Percentiles rank a stretch among this genome's conserved stretches.
Evolutionary conservation across 1,140 invertebrate species (phyloP).

Genomic region (Phymorhynchus buccinoides): DNA sequence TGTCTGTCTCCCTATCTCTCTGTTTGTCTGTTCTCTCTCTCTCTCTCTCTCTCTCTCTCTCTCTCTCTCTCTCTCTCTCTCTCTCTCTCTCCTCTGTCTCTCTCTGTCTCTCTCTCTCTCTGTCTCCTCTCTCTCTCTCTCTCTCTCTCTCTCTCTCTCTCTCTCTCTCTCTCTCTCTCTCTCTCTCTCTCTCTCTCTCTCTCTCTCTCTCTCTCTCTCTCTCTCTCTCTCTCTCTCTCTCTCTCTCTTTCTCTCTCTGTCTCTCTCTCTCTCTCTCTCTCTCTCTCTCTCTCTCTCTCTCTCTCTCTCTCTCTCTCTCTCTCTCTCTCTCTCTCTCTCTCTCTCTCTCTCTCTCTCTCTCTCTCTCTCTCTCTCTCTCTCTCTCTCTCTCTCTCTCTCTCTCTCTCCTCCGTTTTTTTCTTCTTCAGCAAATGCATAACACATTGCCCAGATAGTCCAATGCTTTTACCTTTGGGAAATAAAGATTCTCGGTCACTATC

Average conservation of each 20-base stretch:
- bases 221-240: neutral
- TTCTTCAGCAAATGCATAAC: too few relatives aligned
- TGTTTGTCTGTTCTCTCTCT: neutral
- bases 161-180: neutral
- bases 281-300: neutral
- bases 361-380: neutral
- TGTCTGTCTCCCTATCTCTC: too few relatives aligned
- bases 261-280: neutral
- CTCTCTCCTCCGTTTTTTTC: neutral
- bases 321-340: neutral
- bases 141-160: neutral
- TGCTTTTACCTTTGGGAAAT: too few relatives aligned
- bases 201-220: neutral
- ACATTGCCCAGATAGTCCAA: too few relatives aligned
- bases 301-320: neutral
- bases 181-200: neutral
- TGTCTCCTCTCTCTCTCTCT: slow-evolving; percentile 15
- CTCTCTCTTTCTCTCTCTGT: neutral
- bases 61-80: neutral
- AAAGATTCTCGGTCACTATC: too few relatives aligned
- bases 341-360: neutral
- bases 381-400: neutral
- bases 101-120: neutral
- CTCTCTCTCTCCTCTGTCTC: neutral
- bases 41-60: slow-evolving; percentile 4